These are phyloP conservation scores for Apamea crenata DNA, from an alignment of 2,888 invertebrate species.

Conservation along the genomic window DNA sequence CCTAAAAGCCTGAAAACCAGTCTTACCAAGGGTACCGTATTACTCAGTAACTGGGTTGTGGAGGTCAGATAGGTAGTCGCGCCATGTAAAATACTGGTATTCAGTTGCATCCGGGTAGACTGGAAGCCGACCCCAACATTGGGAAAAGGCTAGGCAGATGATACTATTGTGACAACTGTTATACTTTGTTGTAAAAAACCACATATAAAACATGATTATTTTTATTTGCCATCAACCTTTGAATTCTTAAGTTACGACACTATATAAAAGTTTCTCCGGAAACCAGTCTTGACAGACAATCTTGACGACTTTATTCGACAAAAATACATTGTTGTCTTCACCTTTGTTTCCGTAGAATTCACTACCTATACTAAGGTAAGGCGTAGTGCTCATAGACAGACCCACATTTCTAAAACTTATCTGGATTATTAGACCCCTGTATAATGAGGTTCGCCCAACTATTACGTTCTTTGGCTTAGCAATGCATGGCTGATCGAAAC, in stretches of 20 bases:
- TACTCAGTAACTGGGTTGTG: no score
- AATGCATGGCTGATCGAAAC: conserved; percentile 66
- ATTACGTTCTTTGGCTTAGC: conserved; percentile 49
- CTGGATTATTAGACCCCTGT: conserved; percentile 19
- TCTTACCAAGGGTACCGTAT: no score
- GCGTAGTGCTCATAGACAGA: background rate
- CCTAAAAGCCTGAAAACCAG: no score
- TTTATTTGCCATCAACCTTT: conserved; percentile 9
- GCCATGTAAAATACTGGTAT: no score
- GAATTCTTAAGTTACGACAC: conserved; percentile 9
- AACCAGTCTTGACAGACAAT: background rate
- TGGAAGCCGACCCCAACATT: no score
- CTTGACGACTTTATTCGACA: background rate
- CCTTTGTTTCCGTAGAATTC: background rate
- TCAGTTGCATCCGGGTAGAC: no score
- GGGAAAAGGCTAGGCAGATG: no score
- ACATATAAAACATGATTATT: background rate
- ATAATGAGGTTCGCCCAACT: conserved; percentile 52
- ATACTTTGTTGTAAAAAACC: background rate
- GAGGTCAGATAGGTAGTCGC: no score
- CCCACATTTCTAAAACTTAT: conserved; percentile 9
- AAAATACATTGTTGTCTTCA: conserved; percentile 25
- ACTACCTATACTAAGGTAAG: background rate
- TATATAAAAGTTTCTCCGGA: conserved; percentile 22
- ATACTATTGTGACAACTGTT: background rate